Percentiles rank a stretch among this genome's conserved stretches.
These are phyloP conservation scores for Zelleria hepariella DNA, from an alignment of 2,888 invertebrate genomes.

Conservation along the genomic window DNA sequence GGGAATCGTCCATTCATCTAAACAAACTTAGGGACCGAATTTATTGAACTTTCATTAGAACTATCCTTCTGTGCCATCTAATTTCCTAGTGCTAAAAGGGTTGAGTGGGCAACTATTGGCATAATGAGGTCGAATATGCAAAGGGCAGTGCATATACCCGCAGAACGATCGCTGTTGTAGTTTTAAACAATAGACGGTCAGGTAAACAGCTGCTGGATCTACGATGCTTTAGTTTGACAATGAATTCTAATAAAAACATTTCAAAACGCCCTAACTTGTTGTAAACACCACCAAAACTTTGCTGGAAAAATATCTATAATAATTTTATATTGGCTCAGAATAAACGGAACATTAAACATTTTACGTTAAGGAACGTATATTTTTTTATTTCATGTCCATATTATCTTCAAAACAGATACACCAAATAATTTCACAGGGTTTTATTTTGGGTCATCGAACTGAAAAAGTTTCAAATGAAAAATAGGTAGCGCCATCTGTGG, in stretches of 20 bases:
- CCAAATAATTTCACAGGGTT: background rate
- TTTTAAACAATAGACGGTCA: constrained; percentile 29
- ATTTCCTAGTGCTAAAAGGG: background rate
- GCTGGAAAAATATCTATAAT: background rate
- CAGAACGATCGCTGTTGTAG: background rate
- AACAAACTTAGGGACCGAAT: no score
- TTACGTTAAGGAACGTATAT: no score
- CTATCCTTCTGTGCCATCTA: background rate
- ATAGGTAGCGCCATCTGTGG: background rate
- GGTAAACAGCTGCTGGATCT: constrained; percentile 42
- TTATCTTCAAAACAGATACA: no score
- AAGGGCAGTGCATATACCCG: background rate
- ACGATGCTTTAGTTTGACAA: constrained; percentile 16
- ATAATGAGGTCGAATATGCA: constrained; percentile 16
- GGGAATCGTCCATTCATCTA: no score
- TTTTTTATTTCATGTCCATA: no score
- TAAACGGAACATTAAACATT: no score
- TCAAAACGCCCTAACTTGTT: no score
- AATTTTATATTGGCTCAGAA: no score
- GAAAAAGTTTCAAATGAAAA: background rate
- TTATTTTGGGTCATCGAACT: background rate
- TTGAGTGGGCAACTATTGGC: constrained; percentile 17
- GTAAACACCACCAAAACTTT: background rate
- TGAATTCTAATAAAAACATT: no score
- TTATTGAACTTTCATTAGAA: no score